A percentile compares a stretch with the other conserved stretches of the same genome.
Evolutionary conservation across 2,888 invertebrate species (phyloP).

Genomic region (Celastrina argiolus): DNA sequence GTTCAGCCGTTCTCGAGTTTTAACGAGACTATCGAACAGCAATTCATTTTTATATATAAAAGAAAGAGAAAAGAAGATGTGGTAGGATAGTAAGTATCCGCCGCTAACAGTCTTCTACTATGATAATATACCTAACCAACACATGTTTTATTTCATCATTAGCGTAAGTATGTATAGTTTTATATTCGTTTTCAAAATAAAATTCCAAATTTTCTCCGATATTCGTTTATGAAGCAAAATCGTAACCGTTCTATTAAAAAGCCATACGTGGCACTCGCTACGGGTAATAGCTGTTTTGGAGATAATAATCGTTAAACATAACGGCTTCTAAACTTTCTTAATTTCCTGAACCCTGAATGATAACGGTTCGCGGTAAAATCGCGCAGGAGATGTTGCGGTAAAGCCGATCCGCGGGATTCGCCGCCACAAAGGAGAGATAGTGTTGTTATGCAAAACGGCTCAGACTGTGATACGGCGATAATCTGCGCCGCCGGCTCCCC

Average conservation of each 20-base stretch:
- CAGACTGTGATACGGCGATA: neutral
- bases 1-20: too few relatives aligned
- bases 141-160: too few relatives aligned
- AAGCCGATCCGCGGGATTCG: neutral
- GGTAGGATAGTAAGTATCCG: too few relatives aligned
- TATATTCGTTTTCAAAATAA: too few relatives aligned
- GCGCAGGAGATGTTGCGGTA: neutral
- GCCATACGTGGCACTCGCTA: neutral
- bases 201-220: too few relatives aligned
- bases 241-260: neutral
- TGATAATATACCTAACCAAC: too few relatives aligned
- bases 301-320: neutral
- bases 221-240: neutral
- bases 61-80: too few relatives aligned
- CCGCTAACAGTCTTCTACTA: too few relatives aligned
- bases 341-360: slow-evolving; percentile 1
- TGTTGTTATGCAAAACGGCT: slow-evolving; percentile 18
- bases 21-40: too few relatives aligned
- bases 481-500: neutral
- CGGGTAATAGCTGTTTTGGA: neutral
- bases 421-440: slow-evolving; percentile 3
- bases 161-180: too few relatives aligned
- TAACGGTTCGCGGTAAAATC: neutral
- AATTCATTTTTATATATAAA: too few relatives aligned
- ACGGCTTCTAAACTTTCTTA: neutral